Evolutionary conservation across 2,888 invertebrate species (phyloP).

Genomic region (Shargacucullia verbasci): DNA sequence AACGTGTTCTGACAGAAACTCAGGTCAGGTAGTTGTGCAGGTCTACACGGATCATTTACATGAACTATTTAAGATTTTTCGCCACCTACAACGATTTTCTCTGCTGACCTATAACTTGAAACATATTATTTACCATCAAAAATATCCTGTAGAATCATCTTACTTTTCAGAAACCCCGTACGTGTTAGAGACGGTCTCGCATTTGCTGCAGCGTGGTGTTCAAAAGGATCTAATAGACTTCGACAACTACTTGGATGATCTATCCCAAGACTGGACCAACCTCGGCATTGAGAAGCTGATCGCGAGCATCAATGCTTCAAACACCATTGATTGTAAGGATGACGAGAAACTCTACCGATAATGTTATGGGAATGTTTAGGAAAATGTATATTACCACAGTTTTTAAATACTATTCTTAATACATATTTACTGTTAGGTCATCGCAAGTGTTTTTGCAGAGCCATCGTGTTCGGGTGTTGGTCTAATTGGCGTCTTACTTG

Average conservation of each 20-base stretch:
- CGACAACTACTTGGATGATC: constrained; percentile 98
- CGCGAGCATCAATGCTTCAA: constrained; percentile 73
- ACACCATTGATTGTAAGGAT: constrained; percentile 58
- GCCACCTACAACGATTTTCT: too few species aligned
- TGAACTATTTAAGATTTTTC: too few species aligned
- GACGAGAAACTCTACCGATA: constrained; percentile 55
- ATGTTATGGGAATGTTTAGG: constrained; percentile 24
- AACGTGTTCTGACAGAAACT: too few species aligned
- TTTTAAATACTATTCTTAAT: too few species aligned
- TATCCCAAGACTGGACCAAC: constrained; percentile 97
- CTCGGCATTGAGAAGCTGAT: constrained; percentile 81
- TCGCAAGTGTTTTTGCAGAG: too few species aligned
- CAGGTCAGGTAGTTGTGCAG: too few species aligned
- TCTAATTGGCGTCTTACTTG: too few species aligned
- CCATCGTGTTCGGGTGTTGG: too few species aligned
- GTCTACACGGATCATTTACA: too few species aligned
- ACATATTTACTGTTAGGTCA: too few species aligned
- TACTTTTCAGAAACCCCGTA: constrained; percentile 79
- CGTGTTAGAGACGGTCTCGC: constrained; percentile 91
- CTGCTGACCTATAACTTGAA: too few species aligned
- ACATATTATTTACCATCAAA: too few species aligned
- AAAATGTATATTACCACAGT: neutral
- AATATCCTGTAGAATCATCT: neutral
- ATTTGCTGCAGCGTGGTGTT: constrained; percentile 92
- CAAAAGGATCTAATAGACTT: constrained; percentile 96